Evolutionary conservation across 2,113 vertebrate species (phyloP), one percentile per base, ranked within the genome.

Genomic region (Motacilla alba): DNA sequence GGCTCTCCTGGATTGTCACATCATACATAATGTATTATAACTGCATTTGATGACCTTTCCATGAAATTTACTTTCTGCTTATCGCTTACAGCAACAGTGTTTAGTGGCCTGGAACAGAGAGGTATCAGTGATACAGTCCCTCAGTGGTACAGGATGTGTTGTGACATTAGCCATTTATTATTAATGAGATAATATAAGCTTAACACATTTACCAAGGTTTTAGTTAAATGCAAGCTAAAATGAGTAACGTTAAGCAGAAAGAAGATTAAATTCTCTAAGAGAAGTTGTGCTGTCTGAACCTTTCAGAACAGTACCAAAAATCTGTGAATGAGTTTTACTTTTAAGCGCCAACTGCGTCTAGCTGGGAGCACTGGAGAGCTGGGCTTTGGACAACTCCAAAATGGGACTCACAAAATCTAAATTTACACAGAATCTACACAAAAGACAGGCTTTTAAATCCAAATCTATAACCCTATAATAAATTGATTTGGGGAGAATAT

Each of bases 1-100:
- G 66, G 43, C 62, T 31, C 31, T 60, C 4, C 43, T 69, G 74
- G 70, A 62, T 12, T 84, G 62, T 43, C 58, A 62, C 58, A 10
- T 72, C 33, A 53, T 43, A 39, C 7, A 1, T 39, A 43, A 39
- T 58, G 50, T 18, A 13, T 59, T 89, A 26, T 30, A 64, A 82
- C 52, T 74, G 49, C 28, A 76, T 64, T 66, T 79, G 33, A 46
- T 73, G 81, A 78, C 70, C 66, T 95, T 91, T 91, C 94, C 81
- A 28, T 85, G 35, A 46, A 87, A 69, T 75, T 82, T 87, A 28
- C 69, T 91, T 79, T 79, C 44, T 89, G 47, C 50, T 93, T 82
- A 53, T 88, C 70, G 41, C 90, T 89, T 68, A 30, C 15, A 85
- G 46, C 20, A 85, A 19, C 3, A 53, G 35, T 10, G 8, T 80